These are phyloP conservation scores for Hylomyscus alleni DNA, from an alignment of 2,797 vertebrate species.

Conservation along the genomic window DNA sequence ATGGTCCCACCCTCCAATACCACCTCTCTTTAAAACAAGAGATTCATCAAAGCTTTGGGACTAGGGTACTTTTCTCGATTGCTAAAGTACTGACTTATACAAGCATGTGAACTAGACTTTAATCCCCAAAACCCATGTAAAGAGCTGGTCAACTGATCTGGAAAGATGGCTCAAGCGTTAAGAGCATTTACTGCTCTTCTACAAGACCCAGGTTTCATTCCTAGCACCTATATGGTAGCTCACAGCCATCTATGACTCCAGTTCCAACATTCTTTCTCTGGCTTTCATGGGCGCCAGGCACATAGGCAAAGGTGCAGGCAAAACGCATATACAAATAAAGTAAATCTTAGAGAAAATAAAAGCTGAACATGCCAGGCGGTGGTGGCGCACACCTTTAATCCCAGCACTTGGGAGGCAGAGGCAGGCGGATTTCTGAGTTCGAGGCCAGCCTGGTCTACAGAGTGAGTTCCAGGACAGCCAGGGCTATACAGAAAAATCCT, in stretches of 20 bases:
- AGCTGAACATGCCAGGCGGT: no score
- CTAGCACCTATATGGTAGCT: not conserved
- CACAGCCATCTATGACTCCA: not conserved
- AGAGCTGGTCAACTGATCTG: not conserved
- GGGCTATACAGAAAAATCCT: no score
- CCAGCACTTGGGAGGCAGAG: no score
- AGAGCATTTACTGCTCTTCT: not conserved
- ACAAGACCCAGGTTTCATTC: not conserved
- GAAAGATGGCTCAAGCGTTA: not conserved
- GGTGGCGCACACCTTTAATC: no score
- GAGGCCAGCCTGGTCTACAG: no score
- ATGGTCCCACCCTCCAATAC: not conserved
- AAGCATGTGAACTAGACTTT: not conserved
- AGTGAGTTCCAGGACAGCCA: no score
- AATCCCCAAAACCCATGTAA: no score
- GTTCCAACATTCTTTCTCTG: not conserved
- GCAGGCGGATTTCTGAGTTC: no score
- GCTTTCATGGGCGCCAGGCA: not conserved
- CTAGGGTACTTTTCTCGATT: not conserved
- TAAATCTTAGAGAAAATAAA: not conserved
- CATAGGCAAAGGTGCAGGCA: not conserved
- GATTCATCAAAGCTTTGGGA: not conserved
- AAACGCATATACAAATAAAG: not conserved
- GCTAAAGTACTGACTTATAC: not conserved
- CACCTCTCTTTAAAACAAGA: not conserved